These are phyloP conservation scores for Onychostoma macrolepis DNA, from an alignment of 2,113 vertebrate genomes.

Conservation along the genomic window DNA sequence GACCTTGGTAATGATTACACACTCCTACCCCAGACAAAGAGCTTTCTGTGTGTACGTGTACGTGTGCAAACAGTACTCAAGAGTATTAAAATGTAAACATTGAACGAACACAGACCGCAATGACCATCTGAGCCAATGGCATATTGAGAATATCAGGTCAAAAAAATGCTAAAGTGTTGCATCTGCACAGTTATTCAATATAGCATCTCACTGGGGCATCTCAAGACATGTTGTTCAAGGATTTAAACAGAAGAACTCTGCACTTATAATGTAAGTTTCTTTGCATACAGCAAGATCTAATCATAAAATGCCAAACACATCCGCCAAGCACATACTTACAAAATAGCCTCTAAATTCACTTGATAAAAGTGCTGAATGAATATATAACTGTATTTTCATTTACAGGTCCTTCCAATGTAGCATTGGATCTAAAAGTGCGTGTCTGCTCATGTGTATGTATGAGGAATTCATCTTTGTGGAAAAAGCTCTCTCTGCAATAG, in stretches of 20 bases:
- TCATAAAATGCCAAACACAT: not conserved
- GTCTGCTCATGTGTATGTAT: not conserved
- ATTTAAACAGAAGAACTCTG: not conserved
- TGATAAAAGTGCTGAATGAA: not conserved
- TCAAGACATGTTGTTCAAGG: not conserved
- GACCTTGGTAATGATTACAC: conserved; percentile 44
- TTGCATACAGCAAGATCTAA: not conserved
- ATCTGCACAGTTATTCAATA: not conserved
- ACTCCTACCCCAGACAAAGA: conserved; percentile 35
- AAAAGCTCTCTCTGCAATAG: conserved; percentile 1
- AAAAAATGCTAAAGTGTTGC: not conserved
- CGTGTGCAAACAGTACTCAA: conserved; percentile 16
- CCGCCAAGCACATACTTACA: not conserved
- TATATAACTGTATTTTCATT: not conserved
- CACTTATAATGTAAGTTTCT: not conserved
- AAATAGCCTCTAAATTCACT: not conserved
- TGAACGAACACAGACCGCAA: not conserved
- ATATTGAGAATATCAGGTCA: not conserved
- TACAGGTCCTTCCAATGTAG: not conserved
- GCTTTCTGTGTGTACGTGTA: conserved; percentile 19
- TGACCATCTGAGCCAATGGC: not conserved
- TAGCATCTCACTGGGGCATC: not conserved
- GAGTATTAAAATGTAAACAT: conserved; percentile 18
- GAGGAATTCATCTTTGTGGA: not conserved
- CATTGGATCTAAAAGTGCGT: not conserved